phyloP scores from a whole-genome alignment of 2,888 invertebrate genomes.

The Lamellibrachia columna region DNA sequence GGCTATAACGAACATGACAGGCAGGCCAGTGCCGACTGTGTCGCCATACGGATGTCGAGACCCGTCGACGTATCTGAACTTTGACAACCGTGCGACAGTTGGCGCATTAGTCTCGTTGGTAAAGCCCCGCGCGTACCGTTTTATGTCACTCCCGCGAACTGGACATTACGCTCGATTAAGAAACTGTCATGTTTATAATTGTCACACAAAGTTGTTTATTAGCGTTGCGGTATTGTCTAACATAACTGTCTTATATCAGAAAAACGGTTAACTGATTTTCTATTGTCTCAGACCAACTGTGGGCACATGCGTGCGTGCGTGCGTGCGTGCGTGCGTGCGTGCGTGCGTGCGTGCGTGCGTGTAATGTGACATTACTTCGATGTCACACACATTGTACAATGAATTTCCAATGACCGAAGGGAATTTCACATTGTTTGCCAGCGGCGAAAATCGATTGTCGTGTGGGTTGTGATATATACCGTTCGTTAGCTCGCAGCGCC shows the following conservation, averaged over 20 bases:
- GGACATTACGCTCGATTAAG: background rate
- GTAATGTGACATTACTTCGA: constrained; percentile 9
- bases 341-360: background rate
- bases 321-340: no score
- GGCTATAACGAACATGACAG: background rate
- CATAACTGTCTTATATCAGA: background rate
- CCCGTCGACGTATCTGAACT: background rate
- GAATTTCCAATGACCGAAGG: background rate
- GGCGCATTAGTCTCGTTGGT: background rate
- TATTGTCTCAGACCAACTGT: background rate
- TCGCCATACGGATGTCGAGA: background rate
- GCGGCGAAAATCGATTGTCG: background rate
- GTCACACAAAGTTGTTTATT: background rate
- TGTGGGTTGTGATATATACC: background rate
- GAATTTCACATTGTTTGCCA: background rate
- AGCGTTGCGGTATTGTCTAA: background rate
- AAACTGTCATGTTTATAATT: background rate
- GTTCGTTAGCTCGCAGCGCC: background rate
- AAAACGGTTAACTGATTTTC: background rate
- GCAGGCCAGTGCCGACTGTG: background rate
- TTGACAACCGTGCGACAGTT: background rate
- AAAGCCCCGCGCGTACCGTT: background rate
- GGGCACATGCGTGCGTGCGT: background rate
- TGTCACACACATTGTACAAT: background rate
- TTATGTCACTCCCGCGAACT: background rate